Percentiles rank a stretch among this genome's conserved stretches.
phyloP scores from a whole-genome alignment of 2,797 vertebrate species.

The Urophycis tenuis region DNA sequence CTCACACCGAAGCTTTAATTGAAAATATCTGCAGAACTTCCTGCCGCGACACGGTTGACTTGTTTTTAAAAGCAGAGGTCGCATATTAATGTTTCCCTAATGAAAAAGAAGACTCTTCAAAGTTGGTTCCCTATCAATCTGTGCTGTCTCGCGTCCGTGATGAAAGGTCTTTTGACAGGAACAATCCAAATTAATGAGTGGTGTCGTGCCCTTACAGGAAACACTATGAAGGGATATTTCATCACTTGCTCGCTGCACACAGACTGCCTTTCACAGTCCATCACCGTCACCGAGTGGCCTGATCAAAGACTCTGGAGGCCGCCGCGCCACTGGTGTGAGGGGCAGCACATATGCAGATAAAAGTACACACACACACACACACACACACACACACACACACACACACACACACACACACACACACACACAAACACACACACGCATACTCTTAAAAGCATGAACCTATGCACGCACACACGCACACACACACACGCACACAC shows the following conservation, averaged over 20 bases:
- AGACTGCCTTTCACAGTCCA: slow-evolving; percentile 45
- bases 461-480: slow-evolving; percentile 1
- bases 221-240: slow-evolving; percentile 53
- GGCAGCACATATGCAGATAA: not conserved
- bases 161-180: slow-evolving; percentile 37
- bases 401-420: slow-evolving; percentile 3
- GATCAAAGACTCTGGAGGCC: slow-evolving; percentile 36
- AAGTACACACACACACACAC: slow-evolving; percentile 5
- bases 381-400: not conserved
- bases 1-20: not conserved
- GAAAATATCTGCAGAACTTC: not conserved
- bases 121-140: slow-evolving; percentile 15
- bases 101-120: slow-evolving; percentile 14
- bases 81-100: not conserved
- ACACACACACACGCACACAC: not conserved
- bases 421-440: not conserved
- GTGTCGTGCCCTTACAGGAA: slow-evolving; percentile 57
- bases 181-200: slow-evolving; percentile 47
- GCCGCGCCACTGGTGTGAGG: slow-evolving; percentile 22
- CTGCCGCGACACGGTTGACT: not conserved
- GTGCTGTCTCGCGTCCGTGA: slow-evolving; percentile 19
- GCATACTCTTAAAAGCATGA: not conserved
- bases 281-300: slow-evolving; percentile 41
- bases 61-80: not conserved
- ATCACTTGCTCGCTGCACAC: slow-evolving; percentile 42